phyloP scores from a whole-genome alignment of 2,797 vertebrate species.

The Allobates femoralis region DNA sequence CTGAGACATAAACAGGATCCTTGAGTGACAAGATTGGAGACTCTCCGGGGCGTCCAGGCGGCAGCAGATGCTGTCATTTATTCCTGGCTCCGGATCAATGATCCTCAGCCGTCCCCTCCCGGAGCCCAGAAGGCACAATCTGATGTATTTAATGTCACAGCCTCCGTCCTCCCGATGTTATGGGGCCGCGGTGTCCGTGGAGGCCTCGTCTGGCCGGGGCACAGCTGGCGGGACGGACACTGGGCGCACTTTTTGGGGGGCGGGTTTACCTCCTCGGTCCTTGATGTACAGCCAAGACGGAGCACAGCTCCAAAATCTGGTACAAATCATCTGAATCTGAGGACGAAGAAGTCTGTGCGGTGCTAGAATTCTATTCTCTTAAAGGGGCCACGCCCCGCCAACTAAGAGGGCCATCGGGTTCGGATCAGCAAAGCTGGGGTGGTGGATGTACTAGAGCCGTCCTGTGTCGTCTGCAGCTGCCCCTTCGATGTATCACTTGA shows the following conservation, averaged over 20 bases:
- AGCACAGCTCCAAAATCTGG: conserved; percentile 13
- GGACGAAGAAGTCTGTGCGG: background rate
- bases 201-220: background rate
- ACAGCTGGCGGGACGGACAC: background rate
- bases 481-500: too few species aligned
- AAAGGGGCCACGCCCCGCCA: background rate
- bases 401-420: background rate
- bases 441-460: too few species aligned
- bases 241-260: conserved; percentile 31
- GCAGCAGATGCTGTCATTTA: conserved; percentile 43
- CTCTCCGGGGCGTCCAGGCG: background rate
- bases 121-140: conserved; percentile 18
- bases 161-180: conserved; percentile 13
- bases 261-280: conserved; percentile 23
- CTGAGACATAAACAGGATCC: background rate
- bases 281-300: conserved; percentile 47
- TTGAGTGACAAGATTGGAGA: background rate
- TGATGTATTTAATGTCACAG: conserved; percentile 10
- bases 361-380: background rate
- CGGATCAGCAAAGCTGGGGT: too few species aligned
- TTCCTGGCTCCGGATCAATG: background rate
- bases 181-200: background rate
- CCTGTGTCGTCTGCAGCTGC: too few species aligned
- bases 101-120: background rate
- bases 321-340: conserved; percentile 10